Percentiles rank a stretch among this genome's conserved stretches.
Evolutionary conservation across 2,797 vertebrate genomes (phyloP).

Genomic region (Sphenopsis melanotis): DNA sequence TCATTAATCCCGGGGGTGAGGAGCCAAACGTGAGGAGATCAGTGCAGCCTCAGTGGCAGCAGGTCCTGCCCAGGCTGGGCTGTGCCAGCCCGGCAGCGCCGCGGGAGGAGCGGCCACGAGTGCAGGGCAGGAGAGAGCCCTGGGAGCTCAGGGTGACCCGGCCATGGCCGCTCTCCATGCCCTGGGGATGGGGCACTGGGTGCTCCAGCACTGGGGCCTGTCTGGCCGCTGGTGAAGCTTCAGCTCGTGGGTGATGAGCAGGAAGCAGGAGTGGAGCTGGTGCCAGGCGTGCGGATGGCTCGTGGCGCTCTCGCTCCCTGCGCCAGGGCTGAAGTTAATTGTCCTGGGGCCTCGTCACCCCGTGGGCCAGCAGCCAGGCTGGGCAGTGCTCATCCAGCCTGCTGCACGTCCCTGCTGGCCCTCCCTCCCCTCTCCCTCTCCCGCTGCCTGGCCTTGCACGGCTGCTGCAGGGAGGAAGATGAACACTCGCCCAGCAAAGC

Average conservation of each 20-base stretch:
- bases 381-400: neutral
- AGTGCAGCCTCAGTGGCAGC: no score
- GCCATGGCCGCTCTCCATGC: neutral
- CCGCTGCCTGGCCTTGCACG: rapidly evolving
- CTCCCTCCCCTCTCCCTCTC: neutral
- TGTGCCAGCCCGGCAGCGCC: no score
- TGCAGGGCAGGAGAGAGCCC: neutral
- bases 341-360: neutral
- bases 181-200: neutral
- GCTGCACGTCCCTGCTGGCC: neutral
- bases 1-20: no score
- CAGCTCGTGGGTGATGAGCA: neutral
- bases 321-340: neutral
- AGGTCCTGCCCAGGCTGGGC: no score
- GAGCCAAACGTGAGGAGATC: no score
- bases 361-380: neutral
- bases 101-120: no score
- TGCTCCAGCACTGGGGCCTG: neutral
- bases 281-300: neutral
- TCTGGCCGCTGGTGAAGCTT: neutral
- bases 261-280: neutral
- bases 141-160: rapidly evolving
- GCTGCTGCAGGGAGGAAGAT: neutral
- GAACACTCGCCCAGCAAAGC: neutral
- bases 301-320: neutral